phyloP scores from a whole-genome alignment of 2,888 invertebrate genomes.

The Laothoe populi region DNA sequence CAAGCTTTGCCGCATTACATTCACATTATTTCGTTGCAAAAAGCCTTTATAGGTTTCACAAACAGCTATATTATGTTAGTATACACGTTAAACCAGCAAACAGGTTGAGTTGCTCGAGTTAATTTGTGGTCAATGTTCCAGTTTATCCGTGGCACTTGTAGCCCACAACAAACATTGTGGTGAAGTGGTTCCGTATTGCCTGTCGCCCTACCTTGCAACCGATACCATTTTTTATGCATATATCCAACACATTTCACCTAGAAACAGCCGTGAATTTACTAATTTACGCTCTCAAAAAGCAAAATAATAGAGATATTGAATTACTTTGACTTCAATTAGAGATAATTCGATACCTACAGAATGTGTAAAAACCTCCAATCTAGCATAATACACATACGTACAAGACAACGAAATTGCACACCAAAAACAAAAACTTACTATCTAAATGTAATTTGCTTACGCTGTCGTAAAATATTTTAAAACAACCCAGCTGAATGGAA shows the following conservation, averaged over 20 bases:
- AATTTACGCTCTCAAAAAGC: too few species aligned
- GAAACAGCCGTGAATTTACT: not conserved
- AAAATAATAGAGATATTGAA: too few species aligned
- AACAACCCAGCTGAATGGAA: too few species aligned
- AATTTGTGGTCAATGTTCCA: constrained; percentile 15
- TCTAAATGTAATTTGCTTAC: too few species aligned
- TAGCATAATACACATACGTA: too few species aligned
- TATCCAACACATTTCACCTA: not conserved
- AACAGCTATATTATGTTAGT: not conserved
- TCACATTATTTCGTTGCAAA: not conserved
- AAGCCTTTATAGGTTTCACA: not conserved
- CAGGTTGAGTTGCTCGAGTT: not conserved
- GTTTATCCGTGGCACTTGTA: constrained; percentile 15
- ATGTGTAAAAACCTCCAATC: too few species aligned
- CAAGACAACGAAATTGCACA: too few species aligned
- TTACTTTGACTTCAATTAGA: too few species aligned
- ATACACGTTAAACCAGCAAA: not conserved
- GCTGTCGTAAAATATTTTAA: too few species aligned
- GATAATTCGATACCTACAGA: too few species aligned
- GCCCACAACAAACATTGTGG: constrained; percentile 11
- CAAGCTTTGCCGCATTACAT: not conserved
- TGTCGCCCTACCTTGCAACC: not conserved
- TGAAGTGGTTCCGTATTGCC: constrained; percentile 18
- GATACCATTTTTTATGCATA: constrained; percentile 4
- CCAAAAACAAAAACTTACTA: too few species aligned